These are phyloP conservation scores for Drosophila nr. perissopoda DNA, from an alignment of 2,888 invertebrate genomes.

Conservation along the genomic window DNA sequence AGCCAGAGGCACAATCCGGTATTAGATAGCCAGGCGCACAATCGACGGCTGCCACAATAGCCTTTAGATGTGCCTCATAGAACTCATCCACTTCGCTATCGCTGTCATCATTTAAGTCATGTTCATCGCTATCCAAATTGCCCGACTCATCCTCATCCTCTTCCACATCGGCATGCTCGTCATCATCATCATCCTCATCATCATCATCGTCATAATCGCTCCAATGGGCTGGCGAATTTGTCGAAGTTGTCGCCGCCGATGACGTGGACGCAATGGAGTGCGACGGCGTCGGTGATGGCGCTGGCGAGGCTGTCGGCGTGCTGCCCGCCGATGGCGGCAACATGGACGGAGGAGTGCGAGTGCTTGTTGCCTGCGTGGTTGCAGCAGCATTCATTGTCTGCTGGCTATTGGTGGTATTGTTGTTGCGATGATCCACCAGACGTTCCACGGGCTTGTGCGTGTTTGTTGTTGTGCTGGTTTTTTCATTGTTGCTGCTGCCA, in stretches of 20 bases:
- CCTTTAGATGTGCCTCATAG: slow-evolving; percentile 64
- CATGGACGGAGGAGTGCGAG: slow-evolving; percentile 62
- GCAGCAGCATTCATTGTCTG: slow-evolving; percentile 25
- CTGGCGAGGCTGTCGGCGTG: slow-evolving; percentile 81
- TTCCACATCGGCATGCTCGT: slow-evolving; percentile 41
- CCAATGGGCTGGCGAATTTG: slow-evolving; percentile 82
- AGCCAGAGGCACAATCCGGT: slow-evolving; percentile 85
- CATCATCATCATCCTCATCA: slow-evolving; percentile 51
- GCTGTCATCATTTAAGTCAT: slow-evolving; percentile 45
- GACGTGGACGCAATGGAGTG: slow-evolving; percentile 81
- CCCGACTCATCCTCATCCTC: slow-evolving; percentile 55
- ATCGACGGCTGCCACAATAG: slow-evolving; percentile 82
- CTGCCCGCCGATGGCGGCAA: slow-evolving; percentile 75
- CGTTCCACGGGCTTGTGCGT: slow-evolving; percentile 67
- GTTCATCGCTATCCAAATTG: slow-evolving; percentile 63
- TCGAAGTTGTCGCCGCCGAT: slow-evolving; percentile 77
- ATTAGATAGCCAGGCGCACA: slow-evolving; percentile 85
- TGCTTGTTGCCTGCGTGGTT: slow-evolving; percentile 19
- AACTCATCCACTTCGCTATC: slow-evolving; percentile 63
- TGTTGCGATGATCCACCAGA: slow-evolving; percentile 70
- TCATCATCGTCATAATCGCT: slow-evolving; percentile 69
- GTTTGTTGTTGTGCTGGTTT: slow-evolving; percentile 39
- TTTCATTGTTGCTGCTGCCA: slow-evolving; percentile 19
- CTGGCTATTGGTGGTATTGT: slow-evolving; percentile 54
- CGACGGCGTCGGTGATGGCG: slow-evolving; percentile 81